Conservation (phyloP, 2,113 vertebrate species). For the Chrysochloris asiatica region DNA sequence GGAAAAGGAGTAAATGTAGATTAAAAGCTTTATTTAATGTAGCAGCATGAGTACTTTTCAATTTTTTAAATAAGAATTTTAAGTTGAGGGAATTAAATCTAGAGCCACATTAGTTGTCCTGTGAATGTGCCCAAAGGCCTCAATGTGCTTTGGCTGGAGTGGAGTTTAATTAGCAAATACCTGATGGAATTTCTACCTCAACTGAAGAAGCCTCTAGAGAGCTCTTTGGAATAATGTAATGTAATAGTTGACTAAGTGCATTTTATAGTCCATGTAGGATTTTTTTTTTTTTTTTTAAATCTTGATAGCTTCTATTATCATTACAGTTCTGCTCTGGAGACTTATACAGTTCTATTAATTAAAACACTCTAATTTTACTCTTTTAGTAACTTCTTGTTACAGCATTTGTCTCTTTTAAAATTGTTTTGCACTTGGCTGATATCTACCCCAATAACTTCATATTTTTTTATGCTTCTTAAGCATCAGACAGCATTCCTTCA, state of each 20-base stretch:
- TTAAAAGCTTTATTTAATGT: background rate
- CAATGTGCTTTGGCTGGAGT: background rate
- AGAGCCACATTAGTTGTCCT: background rate
- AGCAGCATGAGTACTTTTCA: too few species aligned
- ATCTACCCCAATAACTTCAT: background rate
- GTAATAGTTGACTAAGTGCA: background rate
- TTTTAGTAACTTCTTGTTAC: background rate
- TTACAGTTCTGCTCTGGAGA: background rate
- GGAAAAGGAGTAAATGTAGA: background rate
- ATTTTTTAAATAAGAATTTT: slow-evolving; percentile 23
- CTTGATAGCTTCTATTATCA: background rate
- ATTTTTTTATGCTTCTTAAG: background rate
- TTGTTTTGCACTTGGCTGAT: background rate
- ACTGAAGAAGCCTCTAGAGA: background rate
- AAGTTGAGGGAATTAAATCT: background rate
- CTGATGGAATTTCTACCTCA: background rate
- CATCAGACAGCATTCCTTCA: background rate
- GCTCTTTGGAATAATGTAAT: background rate
- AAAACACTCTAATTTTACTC: background rate
- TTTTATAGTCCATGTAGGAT: background rate
- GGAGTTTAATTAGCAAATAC: background rate
- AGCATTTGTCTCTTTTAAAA: background rate
- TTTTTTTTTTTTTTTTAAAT: too few species aligned
- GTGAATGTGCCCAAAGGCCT: background rate
- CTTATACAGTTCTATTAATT: slow-evolving; percentile 32